phyloP scores from a whole-genome alignment of 92 coral and sea anemone genomes.

The Pocillopora meandrina region DNA sequence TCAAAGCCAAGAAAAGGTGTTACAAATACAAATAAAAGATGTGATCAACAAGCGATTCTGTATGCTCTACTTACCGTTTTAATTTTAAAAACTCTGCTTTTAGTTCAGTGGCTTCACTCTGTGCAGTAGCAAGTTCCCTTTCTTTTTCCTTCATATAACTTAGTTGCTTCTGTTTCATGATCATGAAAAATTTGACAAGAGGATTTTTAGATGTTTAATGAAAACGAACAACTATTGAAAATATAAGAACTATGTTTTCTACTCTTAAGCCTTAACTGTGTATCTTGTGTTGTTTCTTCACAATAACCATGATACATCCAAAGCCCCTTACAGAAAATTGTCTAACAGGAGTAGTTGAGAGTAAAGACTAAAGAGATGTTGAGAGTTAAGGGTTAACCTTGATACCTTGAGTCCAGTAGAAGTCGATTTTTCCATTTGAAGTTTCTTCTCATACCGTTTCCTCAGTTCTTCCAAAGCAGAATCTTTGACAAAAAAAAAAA shows the following conservation, averaged over 20 bases:
- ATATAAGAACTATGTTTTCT: too few species aligned
- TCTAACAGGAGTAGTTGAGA: too few species aligned
- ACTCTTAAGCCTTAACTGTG: too few species aligned
- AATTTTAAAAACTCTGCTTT: constrained; percentile 14
- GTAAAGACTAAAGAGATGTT: too few species aligned
- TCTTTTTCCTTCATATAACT: constrained; percentile 73
- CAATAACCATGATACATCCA: too few species aligned
- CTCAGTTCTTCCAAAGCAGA: constrained; percentile 35
- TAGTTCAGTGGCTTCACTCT: constrained; percentile 65
- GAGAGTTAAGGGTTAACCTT: neutral
- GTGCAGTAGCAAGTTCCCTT: constrained; percentile 72
- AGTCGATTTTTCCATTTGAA: constrained; percentile 63
- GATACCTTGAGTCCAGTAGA: constrained; percentile 78
- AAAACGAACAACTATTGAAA: too few species aligned
- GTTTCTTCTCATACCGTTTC: constrained; percentile 60
- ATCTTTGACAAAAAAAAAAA: constrained; percentile 13
- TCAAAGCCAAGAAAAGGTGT: too few species aligned
- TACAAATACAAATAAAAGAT: neutral
- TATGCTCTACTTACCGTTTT: constrained; percentile 23
- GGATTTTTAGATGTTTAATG: too few species aligned
- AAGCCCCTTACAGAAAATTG: too few species aligned
- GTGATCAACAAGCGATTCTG: neutral
- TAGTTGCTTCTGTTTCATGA: constrained; percentile 69
- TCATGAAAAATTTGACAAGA: neutral
- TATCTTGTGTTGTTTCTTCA: too few species aligned